Percentiles rank a stretch among this genome's conserved stretches.
These are phyloP conservation scores for Archivesica marissinica DNA, from an alignment of 1,140 invertebrate species.

Conservation along the genomic window DNA sequence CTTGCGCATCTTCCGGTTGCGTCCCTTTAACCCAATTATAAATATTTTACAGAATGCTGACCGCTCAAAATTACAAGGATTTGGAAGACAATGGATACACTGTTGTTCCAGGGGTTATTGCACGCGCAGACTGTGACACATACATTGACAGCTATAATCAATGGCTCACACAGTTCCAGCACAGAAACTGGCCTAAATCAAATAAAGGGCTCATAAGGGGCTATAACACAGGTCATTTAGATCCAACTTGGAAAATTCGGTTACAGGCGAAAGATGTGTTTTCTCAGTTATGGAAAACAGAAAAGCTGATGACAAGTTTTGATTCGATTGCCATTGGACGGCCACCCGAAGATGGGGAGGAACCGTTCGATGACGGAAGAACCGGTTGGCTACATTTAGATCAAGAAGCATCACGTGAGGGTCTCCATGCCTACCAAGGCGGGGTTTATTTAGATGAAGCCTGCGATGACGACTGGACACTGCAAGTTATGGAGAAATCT, in stretches of 20 bases:
- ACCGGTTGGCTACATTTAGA: constrained; percentile 64
- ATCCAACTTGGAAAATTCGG: constrained; percentile 54
- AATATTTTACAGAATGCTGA: constrained; percentile 35
- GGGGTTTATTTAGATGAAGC: constrained; percentile 63
- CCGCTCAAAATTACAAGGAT: constrained; percentile 14
- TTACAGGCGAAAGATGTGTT: constrained; percentile 50
- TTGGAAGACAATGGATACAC: constrained; percentile 57
- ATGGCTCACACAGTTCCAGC: constrained; percentile 40
- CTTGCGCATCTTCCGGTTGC: too few relatives aligned
- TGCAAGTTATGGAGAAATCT: constrained; percentile 64
- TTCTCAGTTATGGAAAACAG: constrained; percentile 56
- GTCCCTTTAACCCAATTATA: too few relatives aligned
- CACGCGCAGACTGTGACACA: constrained; percentile 45
- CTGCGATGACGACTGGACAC: constrained; percentile 44
- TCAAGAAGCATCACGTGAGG: constrained; percentile 27
- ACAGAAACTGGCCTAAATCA: neutral
- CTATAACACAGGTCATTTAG: constrained; percentile 48
- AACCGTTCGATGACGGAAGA: constrained; percentile 39
- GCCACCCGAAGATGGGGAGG: constrained; percentile 54
- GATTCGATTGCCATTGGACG: constrained; percentile 59
- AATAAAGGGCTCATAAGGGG: constrained; percentile 1
- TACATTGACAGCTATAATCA: constrained; percentile 37
- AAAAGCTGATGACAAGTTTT: constrained; percentile 59
- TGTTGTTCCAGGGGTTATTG: constrained; percentile 38
- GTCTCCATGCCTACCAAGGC: constrained; percentile 66